phyloP scores from a whole-genome alignment of 2,113 vertebrate genomes.

The Laterallus jamaicensis region DNA sequence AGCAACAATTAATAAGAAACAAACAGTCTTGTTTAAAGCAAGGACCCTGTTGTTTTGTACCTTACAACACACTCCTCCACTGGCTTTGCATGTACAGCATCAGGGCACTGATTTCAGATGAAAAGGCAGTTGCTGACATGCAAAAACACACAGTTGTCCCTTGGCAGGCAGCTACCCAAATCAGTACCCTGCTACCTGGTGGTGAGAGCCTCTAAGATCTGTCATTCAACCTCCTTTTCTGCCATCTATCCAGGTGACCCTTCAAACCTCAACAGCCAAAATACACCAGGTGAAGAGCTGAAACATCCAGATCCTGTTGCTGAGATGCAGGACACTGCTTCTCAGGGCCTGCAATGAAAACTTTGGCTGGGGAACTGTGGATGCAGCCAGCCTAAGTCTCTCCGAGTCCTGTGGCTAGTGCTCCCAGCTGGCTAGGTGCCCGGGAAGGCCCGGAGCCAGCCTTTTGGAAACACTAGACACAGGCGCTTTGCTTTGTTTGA shows the following conservation, averaged over 20 bases:
- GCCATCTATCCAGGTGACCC: neutral
- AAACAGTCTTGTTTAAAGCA: neutral
- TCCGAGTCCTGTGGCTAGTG: neutral
- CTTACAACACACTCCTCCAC: neutral
- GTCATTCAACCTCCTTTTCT: neutral
- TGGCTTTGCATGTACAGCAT: neutral
- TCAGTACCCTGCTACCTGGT: neutral
- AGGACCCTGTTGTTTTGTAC: neutral
- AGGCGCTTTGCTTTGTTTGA: constrained; percentile 20
- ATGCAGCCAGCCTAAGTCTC: neutral
- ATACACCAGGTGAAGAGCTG: neutral
- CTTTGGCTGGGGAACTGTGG: neutral
- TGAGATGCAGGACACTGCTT: neutral
- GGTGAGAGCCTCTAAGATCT: neutral
- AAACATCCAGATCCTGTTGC: neutral
- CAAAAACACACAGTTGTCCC: neutral
- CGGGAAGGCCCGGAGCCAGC: neutral
- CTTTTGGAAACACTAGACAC: neutral
- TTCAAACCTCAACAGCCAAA: neutral
- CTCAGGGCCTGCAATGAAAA: neutral
- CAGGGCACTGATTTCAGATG: neutral
- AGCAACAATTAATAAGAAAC: neutral
- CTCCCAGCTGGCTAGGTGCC: constrained; percentile 22
- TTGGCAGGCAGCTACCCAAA: neutral
- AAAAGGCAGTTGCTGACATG: neutral